phyloP scores from a whole-genome alignment of 2,888 invertebrate genomes.

The Creontiades dilutus region DNA sequence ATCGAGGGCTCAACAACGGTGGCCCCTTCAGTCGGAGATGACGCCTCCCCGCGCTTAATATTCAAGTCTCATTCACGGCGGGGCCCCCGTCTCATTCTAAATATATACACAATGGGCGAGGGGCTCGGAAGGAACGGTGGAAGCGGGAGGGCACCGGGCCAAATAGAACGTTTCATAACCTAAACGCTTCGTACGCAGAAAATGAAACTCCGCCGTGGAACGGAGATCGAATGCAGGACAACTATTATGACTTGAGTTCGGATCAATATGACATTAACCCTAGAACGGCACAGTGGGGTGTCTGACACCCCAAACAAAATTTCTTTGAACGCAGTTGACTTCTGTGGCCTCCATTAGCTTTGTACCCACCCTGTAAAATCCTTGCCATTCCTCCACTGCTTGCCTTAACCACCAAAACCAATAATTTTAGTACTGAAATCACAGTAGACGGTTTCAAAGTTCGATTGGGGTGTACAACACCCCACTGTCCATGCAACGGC shows the following conservation, averaged over 20 bases:
- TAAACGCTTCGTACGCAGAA: neutral
- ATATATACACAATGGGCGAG: constrained; percentile 34
- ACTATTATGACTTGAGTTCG: constrained; percentile 2
- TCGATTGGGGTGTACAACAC: too few relatives aligned
- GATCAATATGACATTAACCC: too few relatives aligned
- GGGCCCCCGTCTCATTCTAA: constrained; percentile 57
- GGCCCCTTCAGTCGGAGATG: constrained; percentile 30
- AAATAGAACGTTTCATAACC: constrained; percentile 36
- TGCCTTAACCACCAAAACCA: too few relatives aligned
- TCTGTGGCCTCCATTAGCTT: too few relatives aligned
- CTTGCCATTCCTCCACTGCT: too few relatives aligned
- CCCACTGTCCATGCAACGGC: too few relatives aligned
- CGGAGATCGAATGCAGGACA: neutral
- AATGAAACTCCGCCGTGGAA: neutral
- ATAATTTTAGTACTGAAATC: too few relatives aligned
- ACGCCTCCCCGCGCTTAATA: constrained; percentile 46
- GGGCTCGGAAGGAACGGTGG: neutral
- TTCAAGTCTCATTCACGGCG: constrained; percentile 58
- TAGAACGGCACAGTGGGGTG: too few relatives aligned
- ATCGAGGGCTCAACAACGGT: constrained; percentile 13
- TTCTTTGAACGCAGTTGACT: too few relatives aligned
- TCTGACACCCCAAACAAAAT: too few relatives aligned
- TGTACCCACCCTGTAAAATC: too few relatives aligned
- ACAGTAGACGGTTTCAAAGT: too few relatives aligned
- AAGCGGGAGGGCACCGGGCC: constrained; percentile 16